Conservation (phyloP, 2,113 vertebrate genomes). For the Rhipidura dahli region DNA sequence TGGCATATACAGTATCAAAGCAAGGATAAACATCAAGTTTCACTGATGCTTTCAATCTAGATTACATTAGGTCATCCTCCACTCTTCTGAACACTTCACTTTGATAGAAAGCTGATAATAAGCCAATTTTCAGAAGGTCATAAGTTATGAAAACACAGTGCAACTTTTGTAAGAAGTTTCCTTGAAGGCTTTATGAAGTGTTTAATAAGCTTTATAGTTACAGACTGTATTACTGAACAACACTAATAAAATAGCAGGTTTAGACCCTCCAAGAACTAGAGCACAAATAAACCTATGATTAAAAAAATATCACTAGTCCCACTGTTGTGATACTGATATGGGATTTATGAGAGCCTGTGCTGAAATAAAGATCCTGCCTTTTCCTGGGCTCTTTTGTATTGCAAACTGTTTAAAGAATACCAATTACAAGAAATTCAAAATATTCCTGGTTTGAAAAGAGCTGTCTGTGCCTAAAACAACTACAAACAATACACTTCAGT, state of each 20-base stretch:
- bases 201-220: constrained; percentile 46
- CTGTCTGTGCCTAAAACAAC: not conserved
- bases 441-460: not conserved
- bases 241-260: constrained; percentile 17
- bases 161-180: not conserved
- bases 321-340: not conserved
- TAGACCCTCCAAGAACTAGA: not conserved
- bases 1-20: not conserved
- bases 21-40: not conserved
- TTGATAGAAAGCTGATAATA: constrained; percentile 11
- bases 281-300: not conserved
- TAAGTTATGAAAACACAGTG: constrained; percentile 3
- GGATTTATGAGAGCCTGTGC: not conserved
- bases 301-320: not conserved
- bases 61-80: not conserved
- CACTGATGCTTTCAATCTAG: not conserved
- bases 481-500: not conserved
- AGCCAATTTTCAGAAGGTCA: not conserved
- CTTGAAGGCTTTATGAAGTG: constrained; percentile 35
- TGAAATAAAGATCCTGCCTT: not conserved
- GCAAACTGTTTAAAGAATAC: not conserved
- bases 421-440: not conserved
- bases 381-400: not conserved
- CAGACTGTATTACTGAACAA: constrained; percentile 2
- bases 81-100: not conserved